These are phyloP conservation scores for Myotis daubentonii DNA, from an alignment of 2,797 vertebrate genomes.

Conservation along the genomic window DNA sequence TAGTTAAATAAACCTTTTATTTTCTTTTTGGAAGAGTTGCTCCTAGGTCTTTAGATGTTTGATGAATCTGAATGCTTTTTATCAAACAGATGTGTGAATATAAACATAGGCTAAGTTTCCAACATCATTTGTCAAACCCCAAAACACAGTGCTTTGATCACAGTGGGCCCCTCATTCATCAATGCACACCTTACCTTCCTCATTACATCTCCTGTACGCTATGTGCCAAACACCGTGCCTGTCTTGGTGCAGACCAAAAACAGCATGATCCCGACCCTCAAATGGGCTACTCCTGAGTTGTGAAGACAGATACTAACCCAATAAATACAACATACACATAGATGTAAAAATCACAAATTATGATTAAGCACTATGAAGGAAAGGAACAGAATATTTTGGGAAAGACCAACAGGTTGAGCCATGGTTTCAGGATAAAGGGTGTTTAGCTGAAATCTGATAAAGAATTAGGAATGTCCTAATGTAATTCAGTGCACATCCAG, in stretches of 20 bases:
- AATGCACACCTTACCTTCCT: background rate
- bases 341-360: background rate
- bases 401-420: background rate
- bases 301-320: background rate
- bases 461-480: background rate
- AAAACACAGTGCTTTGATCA: background rate
- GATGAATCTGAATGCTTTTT: background rate
- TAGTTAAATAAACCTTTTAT: background rate
- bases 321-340: background rate
- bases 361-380: background rate
- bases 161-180: background rate
- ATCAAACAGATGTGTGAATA: background rate
- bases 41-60: constrained; percentile 10
- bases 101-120: background rate
- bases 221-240: background rate
- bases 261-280: background rate
- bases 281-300: background rate
- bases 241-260: background rate
- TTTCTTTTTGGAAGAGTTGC: background rate
- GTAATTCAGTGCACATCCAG: background rate
- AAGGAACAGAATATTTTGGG: background rate
- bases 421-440: background rate
- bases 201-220: background rate
- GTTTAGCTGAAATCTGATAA: background rate
- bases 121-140: background rate